Conservation (phyloP, 1,140 invertebrate genomes). For the Bombus pascuorum region DNA sequence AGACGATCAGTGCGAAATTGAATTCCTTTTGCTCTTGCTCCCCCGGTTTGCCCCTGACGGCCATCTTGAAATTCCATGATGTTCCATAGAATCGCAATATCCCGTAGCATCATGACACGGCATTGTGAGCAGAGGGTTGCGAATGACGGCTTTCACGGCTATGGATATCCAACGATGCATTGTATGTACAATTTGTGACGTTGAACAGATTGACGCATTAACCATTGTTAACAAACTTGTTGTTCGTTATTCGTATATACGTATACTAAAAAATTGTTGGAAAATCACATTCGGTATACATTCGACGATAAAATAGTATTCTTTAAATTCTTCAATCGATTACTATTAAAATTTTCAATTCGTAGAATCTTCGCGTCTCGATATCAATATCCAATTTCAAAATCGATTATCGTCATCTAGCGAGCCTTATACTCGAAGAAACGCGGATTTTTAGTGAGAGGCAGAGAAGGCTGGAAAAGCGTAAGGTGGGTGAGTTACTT, state of each 20-base stretch:
- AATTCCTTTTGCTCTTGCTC: constrained; percentile 60
- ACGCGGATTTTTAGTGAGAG: constrained; percentile 26
- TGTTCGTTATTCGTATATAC: background rate
- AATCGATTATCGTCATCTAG: constrained; percentile 27
- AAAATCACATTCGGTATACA: background rate
- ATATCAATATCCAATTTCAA: background rate
- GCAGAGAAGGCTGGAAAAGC: constrained; percentile 31
- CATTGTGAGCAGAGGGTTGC: constrained; percentile 27
- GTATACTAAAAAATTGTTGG: background rate
- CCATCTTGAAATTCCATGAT: constrained; percentile 71
- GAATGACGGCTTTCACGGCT: constrained; percentile 18
- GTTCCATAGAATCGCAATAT: constrained; percentile 70
- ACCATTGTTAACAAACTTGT: background rate
- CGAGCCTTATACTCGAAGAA: constrained; percentile 16
- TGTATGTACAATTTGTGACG: constrained; percentile 1
- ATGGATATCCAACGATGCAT: background rate
- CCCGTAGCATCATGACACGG: constrained; percentile 43
- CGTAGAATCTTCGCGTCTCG: background rate
- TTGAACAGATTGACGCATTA: background rate
- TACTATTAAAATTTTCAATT: background rate
- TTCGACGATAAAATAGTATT: background rate
- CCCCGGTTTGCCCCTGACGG: constrained; percentile 44
- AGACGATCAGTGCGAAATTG: constrained; percentile 58
- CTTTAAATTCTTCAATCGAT: background rate
- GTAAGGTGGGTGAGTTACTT: constrained; percentile 65